Evolutionary conservation across 2,797 vertebrate genomes (phyloP), one percentile per base, ranked within the genome.

Genomic region (Hippoglossus hippoglossus): DNA sequence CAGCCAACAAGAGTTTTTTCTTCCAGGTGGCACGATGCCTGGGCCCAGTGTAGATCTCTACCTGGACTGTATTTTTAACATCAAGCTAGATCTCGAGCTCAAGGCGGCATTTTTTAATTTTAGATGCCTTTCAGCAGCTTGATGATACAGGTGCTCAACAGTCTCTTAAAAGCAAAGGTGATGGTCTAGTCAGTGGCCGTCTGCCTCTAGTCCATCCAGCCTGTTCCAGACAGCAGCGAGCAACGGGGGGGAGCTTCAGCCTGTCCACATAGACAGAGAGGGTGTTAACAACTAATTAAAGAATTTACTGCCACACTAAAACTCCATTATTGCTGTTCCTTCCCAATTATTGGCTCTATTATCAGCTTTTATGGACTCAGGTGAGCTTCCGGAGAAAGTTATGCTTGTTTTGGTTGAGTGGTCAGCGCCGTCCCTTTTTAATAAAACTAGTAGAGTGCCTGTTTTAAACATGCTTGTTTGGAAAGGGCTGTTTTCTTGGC

Each of bases 251-350:
- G 61, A 75, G 82, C 80, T 72, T 88, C 71, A 75, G 58, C 77
- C 81, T 90, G 79, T 92, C 89, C 87, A 87, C 83, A 93, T 81
- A 93, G 93, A 94, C 87, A 93, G 28, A 93, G 28, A 83, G 74
- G 91, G 94, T 92, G 94, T 94, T 94, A 94, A 95, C 94, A 93
- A 93, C 91, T 94, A 94, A 95, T 95, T 94, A 94, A 95, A 95
- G 88, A 82, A 93, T 95, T 95, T 94, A 95, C 92, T 92, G 88
- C 91, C 93, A 90, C 93, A 93, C 94, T 95, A 95, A 95, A 95
- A 81, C 81, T 85, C 83, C 81, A 92, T 94, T 94, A 94, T 94
- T 94, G 93, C 94, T 92, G 93, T 91, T 91, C 91, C 81, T 84
- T 91, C 91, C 87, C 82, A 89, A 93, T 95, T 93, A 95, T 93